Conservation (phyloP, 2,113 vertebrate genomes). For the Pseudolaguvia tuberculata region DNA sequence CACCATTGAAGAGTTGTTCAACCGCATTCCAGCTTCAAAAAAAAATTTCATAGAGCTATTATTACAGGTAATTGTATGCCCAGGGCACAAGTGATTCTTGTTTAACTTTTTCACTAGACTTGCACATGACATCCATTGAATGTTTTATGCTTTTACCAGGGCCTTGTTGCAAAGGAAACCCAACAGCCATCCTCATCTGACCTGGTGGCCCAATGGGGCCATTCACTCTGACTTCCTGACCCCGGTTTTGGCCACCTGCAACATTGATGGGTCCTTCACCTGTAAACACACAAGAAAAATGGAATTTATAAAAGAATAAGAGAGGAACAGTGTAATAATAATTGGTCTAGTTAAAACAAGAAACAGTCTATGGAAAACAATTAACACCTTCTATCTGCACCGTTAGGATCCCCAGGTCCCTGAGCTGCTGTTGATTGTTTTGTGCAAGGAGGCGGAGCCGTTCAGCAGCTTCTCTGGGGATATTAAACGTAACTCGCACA, state of each 20-base stretch:
- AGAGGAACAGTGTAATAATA: neutral
- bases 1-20: slow-evolving; percentile 88
- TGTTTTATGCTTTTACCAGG: slow-evolving; percentile 69
- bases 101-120: neutral
- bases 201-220: slow-evolving; percentile 81
- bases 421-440: slow-evolving; percentile 94
- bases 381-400: slow-evolving; percentile 93
- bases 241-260: slow-evolving; percentile 81
- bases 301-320: neutral
- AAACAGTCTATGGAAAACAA: neutral
- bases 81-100: no score
- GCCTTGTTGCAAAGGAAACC: slow-evolving; percentile 80
- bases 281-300: slow-evolving; percentile 49
- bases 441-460: slow-evolving; percentile 89
- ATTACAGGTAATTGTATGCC: neutral
- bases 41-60: neutral
- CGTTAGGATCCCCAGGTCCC: slow-evolving; percentile 94
- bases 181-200: slow-evolving; percentile 82
- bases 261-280: slow-evolving; percentile 97
- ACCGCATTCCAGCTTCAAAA: slow-evolving; percentile 66
- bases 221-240: slow-evolving; percentile 89
- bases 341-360: neutral
- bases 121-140: neutral
- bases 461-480: slow-evolving; percentile 93
- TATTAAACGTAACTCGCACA: slow-evolving; percentile 95